phyloP scores from a whole-genome alignment of 2,888 invertebrate genomes.

The Crepidodera aurea region DNA sequence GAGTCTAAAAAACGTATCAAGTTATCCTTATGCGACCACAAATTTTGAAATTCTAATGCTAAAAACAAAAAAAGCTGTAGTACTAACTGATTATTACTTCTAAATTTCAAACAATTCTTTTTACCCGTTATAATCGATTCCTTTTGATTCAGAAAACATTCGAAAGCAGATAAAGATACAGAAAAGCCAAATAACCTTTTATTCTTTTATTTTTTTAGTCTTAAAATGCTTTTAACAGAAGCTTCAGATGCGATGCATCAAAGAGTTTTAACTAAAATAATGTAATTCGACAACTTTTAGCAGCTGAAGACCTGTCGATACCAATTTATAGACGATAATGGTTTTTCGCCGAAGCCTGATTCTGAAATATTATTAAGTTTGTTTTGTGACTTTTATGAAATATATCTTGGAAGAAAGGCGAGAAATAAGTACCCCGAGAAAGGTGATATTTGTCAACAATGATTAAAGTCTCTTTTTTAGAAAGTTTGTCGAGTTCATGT shows the following conservation, averaged over 20 bases:
- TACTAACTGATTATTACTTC: no score
- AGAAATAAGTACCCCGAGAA: neutral
- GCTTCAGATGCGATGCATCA: neutral
- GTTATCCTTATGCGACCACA: no score
- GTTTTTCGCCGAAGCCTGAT: neutral
- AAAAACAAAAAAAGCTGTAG: no score
- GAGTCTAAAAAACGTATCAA: no score
- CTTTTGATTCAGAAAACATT: no score
- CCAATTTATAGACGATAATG: conserved; percentile 21
- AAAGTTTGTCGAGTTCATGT: neutral
- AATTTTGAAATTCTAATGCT: no score
- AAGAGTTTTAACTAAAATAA: conserved; percentile 33
- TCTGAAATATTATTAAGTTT: conserved; percentile 10
- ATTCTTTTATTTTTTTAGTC: neutral
- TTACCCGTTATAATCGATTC: no score
- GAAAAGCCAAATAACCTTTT: neutral
- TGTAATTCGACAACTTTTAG: conserved; percentile 42
- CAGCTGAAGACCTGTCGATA: conserved; percentile 25
- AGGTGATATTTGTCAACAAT: conserved; percentile 5
- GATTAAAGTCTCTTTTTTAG: neutral
- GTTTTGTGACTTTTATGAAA: conserved; percentile 8
- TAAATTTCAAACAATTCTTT: no score
- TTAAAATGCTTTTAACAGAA: conserved; percentile 6
- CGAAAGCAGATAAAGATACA: neutral
- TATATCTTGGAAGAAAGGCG: neutral